A percentile compares a stretch with the other conserved stretches of the same genome.
phyloP scores from a whole-genome alignment of 64 coral and sea anemone genomes.

The Actinia equina region DNA sequence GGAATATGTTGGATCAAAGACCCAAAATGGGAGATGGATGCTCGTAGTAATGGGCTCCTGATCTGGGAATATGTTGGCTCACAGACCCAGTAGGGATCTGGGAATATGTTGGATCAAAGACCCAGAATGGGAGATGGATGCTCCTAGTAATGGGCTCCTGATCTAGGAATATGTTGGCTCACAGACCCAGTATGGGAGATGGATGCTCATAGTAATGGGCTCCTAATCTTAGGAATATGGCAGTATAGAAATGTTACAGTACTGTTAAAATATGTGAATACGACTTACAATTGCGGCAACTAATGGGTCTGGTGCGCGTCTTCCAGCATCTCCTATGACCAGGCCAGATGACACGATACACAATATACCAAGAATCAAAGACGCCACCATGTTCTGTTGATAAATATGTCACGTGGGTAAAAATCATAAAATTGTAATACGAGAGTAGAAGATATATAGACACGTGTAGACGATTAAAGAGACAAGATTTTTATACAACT shows the following conservation, averaged over 20 bases:
- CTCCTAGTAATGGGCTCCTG: slow-evolving; percentile 3
- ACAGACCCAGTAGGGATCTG: not conserved
- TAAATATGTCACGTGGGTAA: too few species aligned
- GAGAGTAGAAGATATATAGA: too few species aligned
- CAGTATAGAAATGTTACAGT: not conserved
- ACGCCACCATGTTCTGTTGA: slow-evolving; percentile 6
- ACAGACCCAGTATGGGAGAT: not conserved
- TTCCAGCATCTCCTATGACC: not conserved
- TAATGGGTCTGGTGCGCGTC: not conserved
- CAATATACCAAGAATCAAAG: not conserved
- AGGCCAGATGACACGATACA: slow-evolving; percentile 16
- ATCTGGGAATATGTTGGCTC: not conserved
- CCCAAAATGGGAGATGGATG: not conserved
- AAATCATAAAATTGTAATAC: too few species aligned
- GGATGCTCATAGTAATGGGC: too few species aligned
- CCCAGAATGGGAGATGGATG: not conserved
- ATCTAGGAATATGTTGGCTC: too few species aligned
- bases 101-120: not conserved
- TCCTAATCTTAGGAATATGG: not conserved
- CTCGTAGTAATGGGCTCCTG: not conserved
- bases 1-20: not conserved
- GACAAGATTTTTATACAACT: too few species aligned
- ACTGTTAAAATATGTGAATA: not conserved
- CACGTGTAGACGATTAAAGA: too few species aligned
- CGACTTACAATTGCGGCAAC: not conserved